Evolutionary conservation across 1,140 invertebrate species (phyloP), one percentile per base, ranked within the genome.

Genomic region (Brachionus paranguensis): DNA sequence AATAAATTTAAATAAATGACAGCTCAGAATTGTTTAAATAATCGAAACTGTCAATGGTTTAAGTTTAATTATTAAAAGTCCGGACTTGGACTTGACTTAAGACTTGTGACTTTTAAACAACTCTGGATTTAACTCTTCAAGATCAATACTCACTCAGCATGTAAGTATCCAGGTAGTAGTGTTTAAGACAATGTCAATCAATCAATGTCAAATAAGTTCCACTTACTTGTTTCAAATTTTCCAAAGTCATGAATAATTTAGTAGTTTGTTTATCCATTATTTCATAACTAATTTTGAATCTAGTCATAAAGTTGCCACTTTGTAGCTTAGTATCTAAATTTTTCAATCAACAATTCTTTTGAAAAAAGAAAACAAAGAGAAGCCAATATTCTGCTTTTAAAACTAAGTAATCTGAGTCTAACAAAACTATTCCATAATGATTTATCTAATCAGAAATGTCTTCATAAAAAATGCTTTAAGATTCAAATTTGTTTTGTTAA

Each of bases 161-260:
- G 1, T 17, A 7, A 55, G 17, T 4, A 14, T 55, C n/a, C 17
- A 55, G 53, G 17, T 55, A 17, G 53, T 5, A 24, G 33, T 6
- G 6, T 50, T 17, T 17, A 55, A 55, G 53, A 55, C 0, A 14
- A 55, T 55, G 53, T 68, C 37, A 43, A 72, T 72, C 29, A 72
- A 72, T 41, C 68, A 43, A 24, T 14, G 11, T 11, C 45, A 47
- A 47, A 43, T 2, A 76, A 12, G n/a, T 10, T 17, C 1, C n/a
- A 81, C 78, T 81, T 68, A 81, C 78, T 81, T 81, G 78, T 27
- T 81, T 81, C n/a, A 81, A 47, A 33, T 45, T 81, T 81, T 81
- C 78, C 53, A 81, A 68, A 41, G 78, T 81, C 78, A 64, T 41
- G 29, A 64, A 81, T 64, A 81, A 68, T 64, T 68, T 60, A 81